A percentile compares a stretch with the other conserved stretches of the same genome.
These are phyloP conservation scores for Pseudomyrmex dendroicus DNA, from an alignment of 1,140 invertebrate genomes.

Conservation along the genomic window DNA sequence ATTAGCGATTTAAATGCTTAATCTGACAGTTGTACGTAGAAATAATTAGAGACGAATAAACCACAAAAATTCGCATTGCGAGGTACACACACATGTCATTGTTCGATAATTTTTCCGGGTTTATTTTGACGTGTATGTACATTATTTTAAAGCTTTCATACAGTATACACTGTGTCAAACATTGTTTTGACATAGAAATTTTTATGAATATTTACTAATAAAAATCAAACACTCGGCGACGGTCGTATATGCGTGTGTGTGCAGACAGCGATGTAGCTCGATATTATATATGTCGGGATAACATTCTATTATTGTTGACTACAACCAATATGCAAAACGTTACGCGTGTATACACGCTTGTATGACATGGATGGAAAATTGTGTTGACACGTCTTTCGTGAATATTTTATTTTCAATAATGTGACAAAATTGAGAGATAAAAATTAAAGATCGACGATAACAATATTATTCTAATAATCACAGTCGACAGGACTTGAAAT, in stretches of 20 bases:
- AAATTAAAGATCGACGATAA: not conserved
- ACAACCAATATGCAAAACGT: slow-evolving; percentile 19
- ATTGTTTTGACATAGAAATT: slow-evolving; percentile 31
- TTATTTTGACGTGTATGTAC: not conserved
- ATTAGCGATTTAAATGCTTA: not conserved
- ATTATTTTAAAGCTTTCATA: not conserved
- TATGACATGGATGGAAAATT: not conserved
- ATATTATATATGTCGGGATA: slow-evolving; percentile 29
- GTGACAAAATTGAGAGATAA: too few species aligned
- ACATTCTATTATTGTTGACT: slow-evolving; percentile 57
- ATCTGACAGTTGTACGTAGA: too few species aligned
- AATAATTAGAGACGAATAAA: too few species aligned
- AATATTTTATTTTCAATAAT: too few species aligned
- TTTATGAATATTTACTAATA: slow-evolving; percentile 43
- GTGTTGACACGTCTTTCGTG: too few species aligned
- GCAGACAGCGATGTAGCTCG: slow-evolving; percentile 18
- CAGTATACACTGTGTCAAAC: not conserved
- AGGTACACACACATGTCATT: not conserved
- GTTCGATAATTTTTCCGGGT: slow-evolving; percentile 7
- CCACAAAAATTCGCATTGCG: too few species aligned
- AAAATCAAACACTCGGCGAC: not conserved
- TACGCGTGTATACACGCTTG: not conserved
- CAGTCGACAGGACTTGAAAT: too few species aligned
- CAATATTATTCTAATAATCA: not conserved
- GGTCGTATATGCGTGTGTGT: not conserved